Percentiles rank a stretch among this genome's conserved stretches.
phyloP scores from a whole-genome alignment of 2,113 vertebrate genomes.

The Hyperoodon ampullatus region DNA sequence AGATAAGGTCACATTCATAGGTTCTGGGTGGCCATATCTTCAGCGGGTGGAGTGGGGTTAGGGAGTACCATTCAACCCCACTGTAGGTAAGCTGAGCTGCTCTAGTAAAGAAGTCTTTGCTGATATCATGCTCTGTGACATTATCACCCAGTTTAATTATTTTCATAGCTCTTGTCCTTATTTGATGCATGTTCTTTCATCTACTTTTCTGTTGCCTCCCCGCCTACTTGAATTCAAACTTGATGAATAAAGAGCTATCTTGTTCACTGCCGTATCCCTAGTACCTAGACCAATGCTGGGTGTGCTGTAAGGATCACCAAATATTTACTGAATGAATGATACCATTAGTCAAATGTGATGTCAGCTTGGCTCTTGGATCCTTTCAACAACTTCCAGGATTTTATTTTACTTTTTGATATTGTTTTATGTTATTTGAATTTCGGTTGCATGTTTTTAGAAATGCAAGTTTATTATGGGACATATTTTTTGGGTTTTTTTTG shows the following conservation, averaged over 20 bases:
- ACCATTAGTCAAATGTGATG: neutral
- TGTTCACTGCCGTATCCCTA: neutral
- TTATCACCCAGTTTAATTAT: neutral
- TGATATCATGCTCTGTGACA: neutral
- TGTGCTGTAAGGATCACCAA: neutral
- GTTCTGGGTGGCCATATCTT: neutral
- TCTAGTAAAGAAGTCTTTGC: neutral
- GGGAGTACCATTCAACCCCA: neutral
- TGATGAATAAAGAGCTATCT: neutral
- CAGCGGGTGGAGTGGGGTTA: too few species aligned
- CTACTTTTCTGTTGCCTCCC: neutral
- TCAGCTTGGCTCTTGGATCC: neutral
- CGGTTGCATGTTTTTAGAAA: conserved; percentile 23
- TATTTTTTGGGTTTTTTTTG: too few species aligned
- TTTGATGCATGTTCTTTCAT: neutral
- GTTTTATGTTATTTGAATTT: conserved; percentile 40
- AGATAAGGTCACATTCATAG: neutral
- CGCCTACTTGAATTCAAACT: neutral
- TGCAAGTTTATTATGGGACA: neutral
- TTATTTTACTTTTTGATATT: neutral
- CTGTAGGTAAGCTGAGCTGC: neutral
- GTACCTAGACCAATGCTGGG: neutral
- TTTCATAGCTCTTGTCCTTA: neutral
- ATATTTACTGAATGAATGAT: neutral
- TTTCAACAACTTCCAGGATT: neutral